phyloP scores from a whole-genome alignment of 2,888 invertebrate species.

The Perizoma flavofasciatum region DNA sequence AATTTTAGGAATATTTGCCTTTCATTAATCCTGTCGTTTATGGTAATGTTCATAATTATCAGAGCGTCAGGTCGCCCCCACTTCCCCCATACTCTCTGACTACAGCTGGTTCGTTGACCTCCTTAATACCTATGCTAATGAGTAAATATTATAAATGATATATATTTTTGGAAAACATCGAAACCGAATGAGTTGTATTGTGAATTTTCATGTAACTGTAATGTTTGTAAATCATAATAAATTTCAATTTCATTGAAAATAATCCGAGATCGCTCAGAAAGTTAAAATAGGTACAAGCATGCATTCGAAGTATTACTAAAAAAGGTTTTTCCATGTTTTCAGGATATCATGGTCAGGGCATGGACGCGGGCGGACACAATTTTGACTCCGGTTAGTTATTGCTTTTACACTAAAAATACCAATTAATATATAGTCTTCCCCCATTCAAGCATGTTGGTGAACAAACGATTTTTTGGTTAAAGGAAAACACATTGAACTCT shows the following conservation, averaged over 20 bases:
- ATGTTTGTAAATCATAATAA: too few relatives aligned
- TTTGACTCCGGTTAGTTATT: constrained; percentile 88
- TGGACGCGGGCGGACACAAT: constrained; percentile 91
- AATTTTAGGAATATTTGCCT: constrained; percentile 26
- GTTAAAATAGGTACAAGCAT: not conserved
- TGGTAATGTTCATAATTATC: constrained; percentile 37
- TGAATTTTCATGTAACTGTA: too few relatives aligned
- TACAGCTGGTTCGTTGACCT: constrained; percentile 26
- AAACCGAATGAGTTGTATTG: too few relatives aligned
- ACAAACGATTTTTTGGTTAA: too few relatives aligned
- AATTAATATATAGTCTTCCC: too few relatives aligned
- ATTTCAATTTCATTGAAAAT: too few relatives aligned
- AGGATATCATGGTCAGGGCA: constrained; percentile 92
- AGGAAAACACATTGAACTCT: too few relatives aligned
- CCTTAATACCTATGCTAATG: constrained; percentile 21
- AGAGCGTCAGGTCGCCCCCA: constrained; percentile 20
- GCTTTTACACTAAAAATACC: not conserved
- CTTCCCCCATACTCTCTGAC: constrained; percentile 1
- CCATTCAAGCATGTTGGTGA: too few relatives aligned
- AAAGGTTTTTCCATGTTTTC: constrained; percentile 55
- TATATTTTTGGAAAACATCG: constrained; percentile 2
- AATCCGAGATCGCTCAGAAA: too few relatives aligned
- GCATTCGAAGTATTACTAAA: not conserved
- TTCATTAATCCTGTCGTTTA: constrained; percentile 31
- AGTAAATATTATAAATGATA: constrained; percentile 17